Evolutionary conservation across 2,113 vertebrate genomes (phyloP).

Genomic region (Otus sunia): DNA sequence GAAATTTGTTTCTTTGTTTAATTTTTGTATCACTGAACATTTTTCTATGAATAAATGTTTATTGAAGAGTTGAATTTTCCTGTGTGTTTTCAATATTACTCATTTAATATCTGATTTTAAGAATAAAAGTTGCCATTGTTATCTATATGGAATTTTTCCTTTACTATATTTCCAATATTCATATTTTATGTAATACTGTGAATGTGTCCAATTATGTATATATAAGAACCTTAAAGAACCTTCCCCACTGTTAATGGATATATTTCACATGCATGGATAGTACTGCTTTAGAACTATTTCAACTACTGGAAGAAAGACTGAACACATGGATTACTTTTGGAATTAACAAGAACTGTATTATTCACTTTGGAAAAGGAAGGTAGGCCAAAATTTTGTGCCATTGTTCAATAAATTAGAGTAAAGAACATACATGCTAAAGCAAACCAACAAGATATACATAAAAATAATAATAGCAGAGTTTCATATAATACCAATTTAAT

Average conservation of each 20-base stretch:
- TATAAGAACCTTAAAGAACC: background rate
- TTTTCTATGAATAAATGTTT: conserved; percentile 34
- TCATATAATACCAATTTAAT: background rate
- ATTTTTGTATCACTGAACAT: background rate
- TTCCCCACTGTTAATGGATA: background rate
- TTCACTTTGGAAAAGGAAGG: background rate
- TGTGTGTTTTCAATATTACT: background rate
- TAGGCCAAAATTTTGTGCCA: background rate
- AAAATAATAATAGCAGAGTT: background rate
- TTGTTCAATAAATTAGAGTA: background rate
- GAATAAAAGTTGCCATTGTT: background rate
- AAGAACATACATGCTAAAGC: background rate
- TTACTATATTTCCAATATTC: background rate
- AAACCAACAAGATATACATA: background rate
- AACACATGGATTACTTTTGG: background rate
- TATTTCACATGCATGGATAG: background rate
- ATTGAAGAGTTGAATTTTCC: background rate
- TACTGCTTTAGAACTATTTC: background rate
- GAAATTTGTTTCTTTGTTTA: background rate
- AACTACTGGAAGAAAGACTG: background rate
- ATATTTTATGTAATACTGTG: background rate
- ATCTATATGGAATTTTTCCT: background rate
- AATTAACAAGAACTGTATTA: background rate
- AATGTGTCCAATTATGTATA: background rate
- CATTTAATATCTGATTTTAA: background rate